Evolutionary conservation across 2,888 invertebrate genomes (phyloP), one percentile per base, ranked within the genome.

Genomic region (Ariolimax columbianus): DNA sequence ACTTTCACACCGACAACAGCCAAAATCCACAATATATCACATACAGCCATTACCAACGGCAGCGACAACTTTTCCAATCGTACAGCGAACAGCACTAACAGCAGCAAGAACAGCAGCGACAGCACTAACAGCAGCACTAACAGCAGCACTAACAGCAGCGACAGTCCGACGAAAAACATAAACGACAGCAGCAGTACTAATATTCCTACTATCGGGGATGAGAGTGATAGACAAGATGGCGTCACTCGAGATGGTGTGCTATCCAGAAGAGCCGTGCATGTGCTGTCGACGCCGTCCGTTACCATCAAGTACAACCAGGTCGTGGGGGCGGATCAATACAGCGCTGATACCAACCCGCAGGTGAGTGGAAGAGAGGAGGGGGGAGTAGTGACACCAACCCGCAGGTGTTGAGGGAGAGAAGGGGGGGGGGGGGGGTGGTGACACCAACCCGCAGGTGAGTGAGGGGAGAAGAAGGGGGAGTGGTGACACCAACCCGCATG

Each of bases 251-350:
- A 23, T 0, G 1, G 9, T 40, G 26, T n/a, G 19, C n/a, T 78
- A 4, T 78, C 78, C 0, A 78, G 11, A 17, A 63, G 86, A 75
- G 86, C 86, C n/a, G 80, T 33, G n/a, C 4, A 55, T 11, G 86
- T 86, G 40, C 68, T 86, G 68, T 40, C n/a, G 0, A 63, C 40
- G n/a, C 85, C 85, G 14, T 78, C 77, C 4, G 83, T 83, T 33
- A 70, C 85, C 70, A 85, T 87, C 38, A 77, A 87, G 77, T 87
- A 85, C 73, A 85, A 83, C 26, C 87, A 87, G 83, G 70, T 59
- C 17, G 87, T 87, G 6, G 81, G 83, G 33, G 80, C 30, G 0
- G 85, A 87, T 43, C 66, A 66, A 11, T 87, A 79, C 73, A 51
- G 86, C 66, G 81, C 84, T n/a, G 72, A 83, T 30, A 80, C 66